Evolutionary conservation across 1,140 invertebrate genomes (phyloP).

Genomic region (Tribolium madens): DNA sequence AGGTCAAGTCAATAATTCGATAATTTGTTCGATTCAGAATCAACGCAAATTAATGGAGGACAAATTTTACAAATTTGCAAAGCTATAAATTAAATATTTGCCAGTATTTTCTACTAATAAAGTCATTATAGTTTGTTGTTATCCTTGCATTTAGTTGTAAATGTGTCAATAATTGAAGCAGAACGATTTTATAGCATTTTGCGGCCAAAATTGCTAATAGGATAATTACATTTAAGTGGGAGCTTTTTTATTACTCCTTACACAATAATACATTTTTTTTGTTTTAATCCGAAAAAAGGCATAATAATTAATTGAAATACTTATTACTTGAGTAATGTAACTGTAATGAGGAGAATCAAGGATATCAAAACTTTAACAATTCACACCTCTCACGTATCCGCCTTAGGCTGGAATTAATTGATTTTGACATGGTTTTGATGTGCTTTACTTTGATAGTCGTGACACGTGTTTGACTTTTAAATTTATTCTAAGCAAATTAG

Average conservation of each 20-base stretch:
- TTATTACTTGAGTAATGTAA: conserved; percentile 1
- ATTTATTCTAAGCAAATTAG: conserved; percentile 38
- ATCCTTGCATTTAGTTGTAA: background rate
- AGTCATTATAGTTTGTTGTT: background rate
- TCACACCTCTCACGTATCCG: conserved; percentile 34
- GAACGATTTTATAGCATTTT: background rate
- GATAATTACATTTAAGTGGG: no score
- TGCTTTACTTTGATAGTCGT: conserved; percentile 37
- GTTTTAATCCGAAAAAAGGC: no score
- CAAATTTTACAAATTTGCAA: no score
- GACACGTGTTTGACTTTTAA: conserved; percentile 37
- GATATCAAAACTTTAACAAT: conserved; percentile 15
- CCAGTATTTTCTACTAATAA: background rate
- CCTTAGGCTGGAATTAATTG: conserved; percentile 25
- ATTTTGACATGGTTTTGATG: conserved; percentile 39
- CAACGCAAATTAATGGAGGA: no score
- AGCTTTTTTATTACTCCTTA: no score
- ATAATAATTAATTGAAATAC: no score
- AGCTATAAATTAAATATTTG: background rate
- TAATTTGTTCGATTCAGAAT: background rate
- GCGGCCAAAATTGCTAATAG: background rate
- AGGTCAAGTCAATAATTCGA: conserved; percentile 10
- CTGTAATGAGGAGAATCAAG: background rate
- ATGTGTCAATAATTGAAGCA: no score
- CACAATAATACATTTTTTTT: no score